phyloP scores from a whole-genome alignment of 2,888 invertebrate genomes.

The Subacronicta megacephala region DNA sequence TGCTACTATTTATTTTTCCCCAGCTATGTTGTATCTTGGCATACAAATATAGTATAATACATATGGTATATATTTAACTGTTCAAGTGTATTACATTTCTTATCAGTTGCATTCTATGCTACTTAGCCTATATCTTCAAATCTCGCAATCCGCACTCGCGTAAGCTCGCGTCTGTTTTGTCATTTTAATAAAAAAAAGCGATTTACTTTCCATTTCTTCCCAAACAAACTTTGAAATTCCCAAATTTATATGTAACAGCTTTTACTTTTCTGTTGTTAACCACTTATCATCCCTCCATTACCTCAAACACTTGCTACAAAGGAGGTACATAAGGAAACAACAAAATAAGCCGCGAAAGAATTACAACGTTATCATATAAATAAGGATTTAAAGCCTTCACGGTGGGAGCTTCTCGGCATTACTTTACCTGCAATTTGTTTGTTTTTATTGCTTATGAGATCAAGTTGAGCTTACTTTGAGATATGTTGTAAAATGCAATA shows the following conservation, averaged over 20 bases:
- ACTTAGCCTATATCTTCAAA: too few relatives aligned
- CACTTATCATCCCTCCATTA: constrained; percentile 27
- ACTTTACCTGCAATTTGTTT: constrained; percentile 84
- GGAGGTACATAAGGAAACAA: constrained; percentile 31
- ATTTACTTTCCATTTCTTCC: too few relatives aligned
- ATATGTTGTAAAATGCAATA: neutral
- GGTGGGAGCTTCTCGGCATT: constrained; percentile 71
- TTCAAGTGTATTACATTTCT: too few relatives aligned
- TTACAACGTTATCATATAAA: constrained; percentile 86
- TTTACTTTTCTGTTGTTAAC: neutral
- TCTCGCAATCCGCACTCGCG: too few relatives aligned
- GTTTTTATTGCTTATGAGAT: constrained; percentile 76
- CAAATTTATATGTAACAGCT: constrained; percentile 1
- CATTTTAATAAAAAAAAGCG: too few relatives aligned
- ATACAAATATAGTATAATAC: too few relatives aligned
- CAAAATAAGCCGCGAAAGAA: constrained; percentile 66
- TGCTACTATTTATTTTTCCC: too few relatives aligned
- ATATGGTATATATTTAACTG: too few relatives aligned
- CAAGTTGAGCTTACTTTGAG: constrained; percentile 10
- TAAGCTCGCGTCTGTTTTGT: too few relatives aligned
- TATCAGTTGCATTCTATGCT: too few relatives aligned
- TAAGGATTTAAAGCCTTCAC: constrained; percentile 83
- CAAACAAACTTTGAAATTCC: neutral
- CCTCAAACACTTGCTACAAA: constrained; percentile 41
- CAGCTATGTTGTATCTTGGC: too few relatives aligned